Conservation (phyloP, 2,797 vertebrate species). For the Phoxinus dragarum region DNA sequence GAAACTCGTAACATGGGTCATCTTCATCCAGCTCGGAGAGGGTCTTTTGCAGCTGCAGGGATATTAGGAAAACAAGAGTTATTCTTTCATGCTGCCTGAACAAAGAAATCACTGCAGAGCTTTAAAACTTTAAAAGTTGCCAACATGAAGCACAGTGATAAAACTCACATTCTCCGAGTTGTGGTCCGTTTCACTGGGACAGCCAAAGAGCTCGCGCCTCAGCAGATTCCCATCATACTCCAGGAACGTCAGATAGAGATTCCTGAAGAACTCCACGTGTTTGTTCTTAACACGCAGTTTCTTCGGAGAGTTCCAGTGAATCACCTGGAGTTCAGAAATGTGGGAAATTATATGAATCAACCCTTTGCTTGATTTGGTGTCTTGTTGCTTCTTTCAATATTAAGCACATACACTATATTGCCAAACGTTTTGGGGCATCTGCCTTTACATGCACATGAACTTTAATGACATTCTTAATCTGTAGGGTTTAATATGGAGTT, state of each 20-base stretch:
- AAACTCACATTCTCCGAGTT: conserved; percentile 94
- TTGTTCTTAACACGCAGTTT: conserved; percentile 98
- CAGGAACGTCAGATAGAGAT: conserved; percentile 96
- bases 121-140: neutral
- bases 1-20: conserved; percentile 96
- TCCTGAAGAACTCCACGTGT: conserved; percentile 97
- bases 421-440: too few species aligned
- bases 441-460: too few species aligned
- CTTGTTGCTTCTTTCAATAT: neutral
- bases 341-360: neutral
- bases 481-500: too few species aligned
- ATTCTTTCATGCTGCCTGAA: neutral
- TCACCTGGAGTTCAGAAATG: conserved; percentile 81
- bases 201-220: conserved; percentile 93
- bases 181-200: conserved; percentile 91
- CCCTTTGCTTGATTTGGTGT: neutral
- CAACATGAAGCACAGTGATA: too few species aligned
- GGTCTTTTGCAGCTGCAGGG: conserved; percentile 92
- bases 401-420: neutral
- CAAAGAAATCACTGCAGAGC: neutral
- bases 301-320: conserved; percentile 99
- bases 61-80: conserved; percentile 12
- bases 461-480: too few species aligned
- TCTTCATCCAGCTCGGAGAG: conserved; percentile 96
- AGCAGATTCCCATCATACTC: conserved; percentile 97